Percentiles rank a stretch among this genome's conserved stretches.
These are phyloP conservation scores for Cryptosula pallasiana DNA, from an alignment of 2,888 invertebrate species.

Conservation along the genomic window DNA sequence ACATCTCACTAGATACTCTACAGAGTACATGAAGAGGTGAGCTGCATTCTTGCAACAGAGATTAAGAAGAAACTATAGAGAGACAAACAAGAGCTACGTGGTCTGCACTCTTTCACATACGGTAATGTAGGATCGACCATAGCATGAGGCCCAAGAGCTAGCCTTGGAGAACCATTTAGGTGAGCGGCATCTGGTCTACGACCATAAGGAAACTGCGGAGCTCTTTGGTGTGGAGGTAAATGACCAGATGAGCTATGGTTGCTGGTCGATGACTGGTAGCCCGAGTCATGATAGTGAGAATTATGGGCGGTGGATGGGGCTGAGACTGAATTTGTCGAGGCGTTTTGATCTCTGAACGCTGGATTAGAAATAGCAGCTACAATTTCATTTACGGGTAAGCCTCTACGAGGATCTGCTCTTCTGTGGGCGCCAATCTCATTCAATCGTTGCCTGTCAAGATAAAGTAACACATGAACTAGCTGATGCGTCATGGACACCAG, in stretches of 20 bases:
- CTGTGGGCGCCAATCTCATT: neutral
- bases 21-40: too few species aligned
- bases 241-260: neutral
- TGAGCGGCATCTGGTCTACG: neutral
- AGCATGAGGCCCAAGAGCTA: neutral
- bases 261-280: neutral
- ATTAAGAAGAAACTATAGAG: too few species aligned
- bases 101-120: too few species aligned
- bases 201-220: neutral
- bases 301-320: neutral
- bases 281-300: neutral
- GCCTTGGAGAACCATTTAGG: neutral
- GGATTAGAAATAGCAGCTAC: constrained; percentile 20
- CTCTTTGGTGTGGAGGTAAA: neutral
- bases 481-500: too few species aligned
- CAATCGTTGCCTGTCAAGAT: neutral
- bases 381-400: constrained; percentile 8
- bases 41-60: too few species aligned
- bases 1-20: too few species aligned
- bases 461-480: too few species aligned
- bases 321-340: neutral
- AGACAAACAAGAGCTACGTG: too few species aligned
- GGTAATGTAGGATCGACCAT: neutral
- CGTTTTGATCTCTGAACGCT: neutral
- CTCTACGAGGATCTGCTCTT: neutral